These are phyloP conservation scores for Amblyopsis hoosieri DNA, from an alignment of 2,797 vertebrate species.

Conservation along the genomic window DNA sequence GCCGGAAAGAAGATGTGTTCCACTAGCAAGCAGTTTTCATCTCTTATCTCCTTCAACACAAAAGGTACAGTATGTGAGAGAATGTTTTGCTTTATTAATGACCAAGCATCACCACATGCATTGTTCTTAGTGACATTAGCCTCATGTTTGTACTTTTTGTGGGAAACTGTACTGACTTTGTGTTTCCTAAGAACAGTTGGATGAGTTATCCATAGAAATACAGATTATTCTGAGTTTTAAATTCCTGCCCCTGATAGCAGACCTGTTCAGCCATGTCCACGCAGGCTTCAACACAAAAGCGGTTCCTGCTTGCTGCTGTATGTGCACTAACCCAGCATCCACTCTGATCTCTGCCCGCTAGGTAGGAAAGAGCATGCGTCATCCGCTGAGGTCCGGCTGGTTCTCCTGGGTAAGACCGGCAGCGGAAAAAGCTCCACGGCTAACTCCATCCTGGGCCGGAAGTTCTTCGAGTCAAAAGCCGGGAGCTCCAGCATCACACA, in stretches of 20 bases:
- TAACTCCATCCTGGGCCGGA: conserved; percentile 63
- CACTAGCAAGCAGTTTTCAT: conserved; percentile 42
- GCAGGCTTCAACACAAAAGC: too few species aligned
- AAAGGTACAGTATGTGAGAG: conserved; percentile 26
- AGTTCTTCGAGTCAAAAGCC: conserved; percentile 42
- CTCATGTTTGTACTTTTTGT: too few species aligned
- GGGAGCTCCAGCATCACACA: conserved; percentile 39
- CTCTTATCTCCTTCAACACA: conserved; percentile 14
- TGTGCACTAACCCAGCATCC: not conserved
- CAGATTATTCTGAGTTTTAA: not conserved
- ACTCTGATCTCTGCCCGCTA: not conserved
- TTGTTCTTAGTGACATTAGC: too few species aligned
- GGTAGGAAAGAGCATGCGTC: conserved; percentile 19
- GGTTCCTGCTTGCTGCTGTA: not conserved
- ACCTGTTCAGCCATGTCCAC: too few species aligned
- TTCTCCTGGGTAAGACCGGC: conserved; percentile 73
- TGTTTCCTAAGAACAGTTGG: too few species aligned
- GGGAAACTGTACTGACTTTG: too few species aligned
- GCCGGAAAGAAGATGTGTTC: conserved; percentile 49
- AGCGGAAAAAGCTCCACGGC: conserved; percentile 69
- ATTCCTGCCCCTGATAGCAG: not conserved
- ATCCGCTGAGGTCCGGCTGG: conserved; percentile 51
- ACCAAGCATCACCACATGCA: too few species aligned
- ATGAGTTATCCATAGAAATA: not conserved
- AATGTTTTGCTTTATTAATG: not conserved